Base-by-base conservation (phyloP, 2,888 invertebrate genomes). In the Trichogramma dendrolimi region DNA sequence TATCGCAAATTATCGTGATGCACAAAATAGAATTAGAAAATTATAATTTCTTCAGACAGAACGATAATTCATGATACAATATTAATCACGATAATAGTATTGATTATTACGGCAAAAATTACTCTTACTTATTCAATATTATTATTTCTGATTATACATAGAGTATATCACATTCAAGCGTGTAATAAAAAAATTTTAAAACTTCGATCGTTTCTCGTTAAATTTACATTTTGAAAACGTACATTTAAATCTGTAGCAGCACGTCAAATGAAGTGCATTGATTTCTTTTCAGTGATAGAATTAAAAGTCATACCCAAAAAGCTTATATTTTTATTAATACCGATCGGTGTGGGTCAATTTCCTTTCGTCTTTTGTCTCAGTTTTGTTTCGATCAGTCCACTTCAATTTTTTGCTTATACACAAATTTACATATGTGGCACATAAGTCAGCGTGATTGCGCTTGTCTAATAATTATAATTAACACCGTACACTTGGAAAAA, bases 1-100 rank as follows among this genome's bases (percentile, higher is more conserved):
- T 27, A 27, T 27, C 74, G 71, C 73, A 72, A 69, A 71, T 70
- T 64, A 67, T 61, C 62, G 70, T 64, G 60, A 62, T 55, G 53
- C 52, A 39, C 56, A 55, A 44, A 48, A 47, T 61, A 62, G 53
- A 60, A 64, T 38, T 40, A 10, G 60, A 48, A 59, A 62, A 60
- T 43, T 50, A 44, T 39, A 56, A 54, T 53, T 61, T 59, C 41
- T 42, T 48, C 47, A 42, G 39, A 14, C 53, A 60, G 46, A 55
- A 56, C 60, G 59, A 54, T 27, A 61, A 57, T 56, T 53, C 47
- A 27, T 52, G 57, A 54, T 58, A 63, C 52, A 53, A 43, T 59
- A 64, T 51, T 62, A 66, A 66, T 61, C 61, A 57, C 57, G 59
- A 58, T 46, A 61, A 27, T 63, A 54, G 61, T 53, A 62, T 55